Conservation (phyloP, 2,888 invertebrate genomes). For the Caradrina kadenii region DNA sequence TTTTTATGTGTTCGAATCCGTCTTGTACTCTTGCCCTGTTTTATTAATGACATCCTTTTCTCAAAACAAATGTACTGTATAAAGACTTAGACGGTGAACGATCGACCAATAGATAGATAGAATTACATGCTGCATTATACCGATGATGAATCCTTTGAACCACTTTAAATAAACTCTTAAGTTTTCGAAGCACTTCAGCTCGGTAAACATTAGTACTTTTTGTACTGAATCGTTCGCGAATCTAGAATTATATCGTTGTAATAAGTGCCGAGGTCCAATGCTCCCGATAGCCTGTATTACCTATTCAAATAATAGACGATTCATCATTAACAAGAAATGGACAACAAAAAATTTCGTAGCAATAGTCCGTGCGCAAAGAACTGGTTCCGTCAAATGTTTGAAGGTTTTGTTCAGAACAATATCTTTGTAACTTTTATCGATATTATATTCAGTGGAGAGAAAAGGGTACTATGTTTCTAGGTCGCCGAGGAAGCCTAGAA, state of each 20-base stretch:
- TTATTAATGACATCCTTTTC: conserved; percentile 1
- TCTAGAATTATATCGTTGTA: conserved; percentile 62
- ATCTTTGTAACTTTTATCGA: neutral
- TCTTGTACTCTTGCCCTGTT: too few species aligned
- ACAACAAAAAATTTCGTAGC: conserved; percentile 72
- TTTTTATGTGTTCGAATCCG: too few species aligned
- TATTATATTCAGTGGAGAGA: neutral
- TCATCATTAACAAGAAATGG: conserved; percentile 82
- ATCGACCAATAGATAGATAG: conserved; percentile 29
- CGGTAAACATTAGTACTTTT: conserved; percentile 60
- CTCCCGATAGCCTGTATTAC: conserved; percentile 65
- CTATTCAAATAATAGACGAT: conserved; percentile 80
- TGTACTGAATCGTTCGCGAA: conserved; percentile 45
- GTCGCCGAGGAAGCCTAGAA: too few species aligned
- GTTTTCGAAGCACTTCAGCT: conserved; percentile 46
- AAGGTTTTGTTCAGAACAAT: neutral
- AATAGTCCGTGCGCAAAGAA: conserved; percentile 47
- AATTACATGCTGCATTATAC: conserved; percentile 27
- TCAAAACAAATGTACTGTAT: conserved; percentile 40
- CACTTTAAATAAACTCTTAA: conserved; percentile 45
- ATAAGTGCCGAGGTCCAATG: conserved; percentile 67
- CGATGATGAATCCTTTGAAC: conserved; percentile 31
- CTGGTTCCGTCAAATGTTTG: conserved; percentile 56
- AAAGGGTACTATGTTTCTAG: too few species aligned
- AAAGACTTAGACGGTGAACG: conserved; percentile 24